A percentile compares a stretch with the other conserved stretches of the same genome.
phyloP scores from a whole-genome alignment of 2,888 invertebrate species.

The Caenorhabditis imperialis region DNA sequence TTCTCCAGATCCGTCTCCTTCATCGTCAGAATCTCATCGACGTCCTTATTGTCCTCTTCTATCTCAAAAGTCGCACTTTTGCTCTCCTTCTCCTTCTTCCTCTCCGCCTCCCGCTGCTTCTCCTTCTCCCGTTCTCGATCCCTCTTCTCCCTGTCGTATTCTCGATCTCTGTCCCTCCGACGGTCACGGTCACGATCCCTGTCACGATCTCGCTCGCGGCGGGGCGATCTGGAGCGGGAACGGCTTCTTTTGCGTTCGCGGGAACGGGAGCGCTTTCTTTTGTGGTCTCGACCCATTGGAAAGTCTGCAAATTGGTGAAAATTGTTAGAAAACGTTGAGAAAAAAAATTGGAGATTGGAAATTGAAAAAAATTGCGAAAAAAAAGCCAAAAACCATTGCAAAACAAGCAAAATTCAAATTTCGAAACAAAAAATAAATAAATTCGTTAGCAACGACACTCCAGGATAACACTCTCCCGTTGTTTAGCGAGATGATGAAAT shows the following conservation, averaged over 20 bases:
- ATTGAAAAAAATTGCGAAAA: neutral
- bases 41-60: conserved; percentile 27
- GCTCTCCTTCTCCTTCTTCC: conserved; percentile 34
- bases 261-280: conserved; percentile 42
- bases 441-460: conserved; percentile 40
- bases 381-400: neutral
- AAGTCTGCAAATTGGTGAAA: no score
- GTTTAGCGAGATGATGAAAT: conserved; percentile 6
- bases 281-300: conserved; percentile 49
- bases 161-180: conserved; percentile 34
- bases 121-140: conserved; percentile 37
- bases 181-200: conserved; percentile 44
- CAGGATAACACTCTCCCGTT: conserved; percentile 16
- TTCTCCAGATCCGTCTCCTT: conserved; percentile 53
- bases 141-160: conserved; percentile 36
- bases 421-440: conserved; percentile 26
- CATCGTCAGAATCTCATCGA: conserved; percentile 39
- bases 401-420: neutral
- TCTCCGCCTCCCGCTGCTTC: conserved; percentile 20
- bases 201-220: conserved; percentile 22
- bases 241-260: conserved; percentile 46
- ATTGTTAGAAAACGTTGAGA: no score
- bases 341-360: no score
- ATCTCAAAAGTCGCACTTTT: conserved; percentile 38
- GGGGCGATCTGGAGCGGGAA: conserved; percentile 37